These are phyloP conservation scores for Neotragus moschatus DNA, from an alignment of 2,113 vertebrate species.

Conservation along the genomic window DNA sequence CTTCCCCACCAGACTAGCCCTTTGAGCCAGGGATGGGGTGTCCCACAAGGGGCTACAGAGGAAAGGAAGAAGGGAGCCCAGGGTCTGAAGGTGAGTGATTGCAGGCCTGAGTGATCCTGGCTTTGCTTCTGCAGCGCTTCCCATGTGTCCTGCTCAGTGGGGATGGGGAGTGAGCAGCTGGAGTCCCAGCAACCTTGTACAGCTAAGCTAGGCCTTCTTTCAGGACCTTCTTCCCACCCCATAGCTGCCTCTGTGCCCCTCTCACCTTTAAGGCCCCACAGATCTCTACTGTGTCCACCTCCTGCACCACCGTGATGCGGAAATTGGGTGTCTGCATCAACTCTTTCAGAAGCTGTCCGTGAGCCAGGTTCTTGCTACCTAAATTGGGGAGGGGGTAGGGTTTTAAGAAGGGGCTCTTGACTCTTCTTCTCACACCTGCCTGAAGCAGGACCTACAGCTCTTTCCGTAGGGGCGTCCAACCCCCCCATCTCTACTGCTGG, in stretches of 20 bases:
- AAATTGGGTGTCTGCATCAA: conserved; percentile 96
- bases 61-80: neutral
- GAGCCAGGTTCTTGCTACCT: conserved; percentile 90
- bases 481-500: neutral
- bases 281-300: conserved; percentile 96
- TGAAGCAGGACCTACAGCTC: neutral
- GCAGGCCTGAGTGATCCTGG: neutral
- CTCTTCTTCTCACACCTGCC: neutral
- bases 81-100: neutral
- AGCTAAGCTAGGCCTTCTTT: neutral
- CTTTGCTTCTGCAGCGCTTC: neutral
- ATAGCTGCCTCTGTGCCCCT: neutral
- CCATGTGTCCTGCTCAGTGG: neutral
- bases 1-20: neutral
- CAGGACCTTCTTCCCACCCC: neutral
- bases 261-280: conserved; percentile 96
- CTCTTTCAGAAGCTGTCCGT: conserved; percentile 88
- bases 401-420: neutral
- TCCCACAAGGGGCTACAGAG: neutral
- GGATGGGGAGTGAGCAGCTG: neutral
- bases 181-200: neutral
- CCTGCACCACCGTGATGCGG: conserved; percentile 92
- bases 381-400: neutral
- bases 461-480: neutral
- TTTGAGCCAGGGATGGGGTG: neutral